Base-by-base conservation (phyloP, 2,113 vertebrate species). In the Ranitomeya imitator region DNA sequence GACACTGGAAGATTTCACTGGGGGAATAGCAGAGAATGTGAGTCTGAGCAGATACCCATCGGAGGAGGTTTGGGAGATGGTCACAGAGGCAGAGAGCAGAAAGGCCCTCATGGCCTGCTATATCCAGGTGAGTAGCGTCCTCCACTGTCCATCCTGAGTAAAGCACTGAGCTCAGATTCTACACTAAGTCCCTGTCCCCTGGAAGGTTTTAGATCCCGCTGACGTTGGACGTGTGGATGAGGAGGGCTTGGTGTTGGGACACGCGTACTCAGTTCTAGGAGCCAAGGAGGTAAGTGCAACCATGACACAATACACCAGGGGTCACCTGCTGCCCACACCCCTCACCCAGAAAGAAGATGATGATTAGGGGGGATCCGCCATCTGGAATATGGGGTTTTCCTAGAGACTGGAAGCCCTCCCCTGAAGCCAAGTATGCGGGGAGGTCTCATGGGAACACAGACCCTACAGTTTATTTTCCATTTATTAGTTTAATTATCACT, bases 1-100 rank as follows among this genome's bases (percentile, higher is more conserved):
- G 89, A 95, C 94, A 15, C 95, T 96, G 95, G 95, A 96, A 88
- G 96, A 96, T 81, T 96, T 96, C 89, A 96, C 96, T 0, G 95
- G 96, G 0, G 96, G 96, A 31, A 95, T 96, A 7, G 95, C 94
- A 0, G 93, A 93, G 90, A 90, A 93, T 0, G 45, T 93, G 65
- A 52, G 89, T 0, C 89, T 95, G 26, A 90, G 92, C 0, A 93
- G 94, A 37, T 91, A 90, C 6, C 92, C 92, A 15, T 93, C 94
- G 18, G 91, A 12, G 1, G 93, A 94, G 79, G 91, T 95, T 69
- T 96, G 96, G 96, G 94, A 92, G 86, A 81, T 85, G 45, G 88
- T 96, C 55, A 92, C 90, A 0, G 93, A 90, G 0, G 92, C 95
- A 0, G 90, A 95, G 89, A 89, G 91, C 61, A 91, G 93, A 80